A percentile compares a stretch with the other conserved stretches of the same genome.
phyloP scores from a whole-genome alignment of 2,113 vertebrate genomes.

The Opisthocomus hoazin region DNA sequence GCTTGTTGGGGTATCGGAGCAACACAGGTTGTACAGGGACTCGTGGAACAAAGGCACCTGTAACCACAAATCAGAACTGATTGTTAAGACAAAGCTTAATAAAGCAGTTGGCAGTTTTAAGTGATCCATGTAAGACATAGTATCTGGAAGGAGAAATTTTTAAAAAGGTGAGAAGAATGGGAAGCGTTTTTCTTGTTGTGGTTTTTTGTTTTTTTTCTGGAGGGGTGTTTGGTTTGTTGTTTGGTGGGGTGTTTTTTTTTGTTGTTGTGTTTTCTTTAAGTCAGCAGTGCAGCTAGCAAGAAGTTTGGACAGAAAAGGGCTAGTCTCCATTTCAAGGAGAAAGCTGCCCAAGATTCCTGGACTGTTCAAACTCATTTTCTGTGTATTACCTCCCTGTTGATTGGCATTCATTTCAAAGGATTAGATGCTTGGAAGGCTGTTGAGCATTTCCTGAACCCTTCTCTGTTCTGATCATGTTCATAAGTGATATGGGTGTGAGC shows the following conservation, averaged over 20 bases:
- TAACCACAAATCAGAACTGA: constrained; percentile 8
- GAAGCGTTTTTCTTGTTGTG: background rate
- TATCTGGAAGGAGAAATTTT: background rate
- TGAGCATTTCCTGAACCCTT: background rate
- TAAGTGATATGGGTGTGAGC: background rate
- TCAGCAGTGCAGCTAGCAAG: background rate
- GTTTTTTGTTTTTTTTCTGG: background rate
- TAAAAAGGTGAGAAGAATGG: background rate
- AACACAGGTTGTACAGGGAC: constrained; percentile 92
- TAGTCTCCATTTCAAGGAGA: background rate
- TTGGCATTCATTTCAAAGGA: background rate
- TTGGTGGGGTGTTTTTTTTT: background rate
- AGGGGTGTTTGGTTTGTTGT: background rate
- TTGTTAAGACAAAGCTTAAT: background rate
- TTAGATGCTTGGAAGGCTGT: background rate
- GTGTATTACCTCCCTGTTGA: background rate
- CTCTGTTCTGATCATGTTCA: background rate
- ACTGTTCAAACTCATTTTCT: background rate
- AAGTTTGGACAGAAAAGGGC: background rate
- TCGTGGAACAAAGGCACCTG: constrained; percentile 91
- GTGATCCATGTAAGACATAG: background rate
- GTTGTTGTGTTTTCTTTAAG: too few species aligned
- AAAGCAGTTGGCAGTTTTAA: background rate
- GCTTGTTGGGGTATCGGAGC: constrained; percentile 89
- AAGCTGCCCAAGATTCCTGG: background rate